Conservation (phyloP, 2,797 vertebrate species). For the Sebastes paucispinis region DNA sequence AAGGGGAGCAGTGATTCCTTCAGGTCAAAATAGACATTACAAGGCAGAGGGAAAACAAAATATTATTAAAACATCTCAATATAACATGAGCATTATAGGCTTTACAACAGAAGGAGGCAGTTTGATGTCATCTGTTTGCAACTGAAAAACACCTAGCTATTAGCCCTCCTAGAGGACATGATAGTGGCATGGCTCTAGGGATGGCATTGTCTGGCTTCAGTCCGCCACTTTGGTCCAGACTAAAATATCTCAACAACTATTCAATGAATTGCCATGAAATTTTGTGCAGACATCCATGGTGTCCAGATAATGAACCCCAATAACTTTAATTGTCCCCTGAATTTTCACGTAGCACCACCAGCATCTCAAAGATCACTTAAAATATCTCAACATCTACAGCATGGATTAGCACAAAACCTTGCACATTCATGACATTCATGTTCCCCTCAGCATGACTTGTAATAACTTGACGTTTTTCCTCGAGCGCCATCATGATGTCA, state of each 20-base stretch:
- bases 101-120: not conserved
- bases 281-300: not conserved
- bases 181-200: not conserved
- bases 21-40: not conserved
- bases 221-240: not conserved
- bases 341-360: not conserved
- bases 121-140: not conserved
- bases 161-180: too few relatives aligned
- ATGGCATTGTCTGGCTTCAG: not conserved
- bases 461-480: not conserved
- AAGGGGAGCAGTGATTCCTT: not conserved
- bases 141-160: too few relatives aligned
- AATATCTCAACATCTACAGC: not conserved
- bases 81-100: not conserved
- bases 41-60: not conserved
- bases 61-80: not conserved
- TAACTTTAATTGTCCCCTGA: not conserved
- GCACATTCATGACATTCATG: not conserved
- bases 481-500: not conserved
- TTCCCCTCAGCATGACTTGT: not conserved
- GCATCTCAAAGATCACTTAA: not conserved
- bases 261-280: too few relatives aligned
- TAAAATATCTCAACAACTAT: not conserved
- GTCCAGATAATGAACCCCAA: not conserved
- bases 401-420: not conserved